Percentiles rank a stretch among this genome's conserved stretches.
These are phyloP conservation scores for Phycodurus eques DNA, from an alignment of 2,113 vertebrate genomes.

Conservation along the genomic window DNA sequence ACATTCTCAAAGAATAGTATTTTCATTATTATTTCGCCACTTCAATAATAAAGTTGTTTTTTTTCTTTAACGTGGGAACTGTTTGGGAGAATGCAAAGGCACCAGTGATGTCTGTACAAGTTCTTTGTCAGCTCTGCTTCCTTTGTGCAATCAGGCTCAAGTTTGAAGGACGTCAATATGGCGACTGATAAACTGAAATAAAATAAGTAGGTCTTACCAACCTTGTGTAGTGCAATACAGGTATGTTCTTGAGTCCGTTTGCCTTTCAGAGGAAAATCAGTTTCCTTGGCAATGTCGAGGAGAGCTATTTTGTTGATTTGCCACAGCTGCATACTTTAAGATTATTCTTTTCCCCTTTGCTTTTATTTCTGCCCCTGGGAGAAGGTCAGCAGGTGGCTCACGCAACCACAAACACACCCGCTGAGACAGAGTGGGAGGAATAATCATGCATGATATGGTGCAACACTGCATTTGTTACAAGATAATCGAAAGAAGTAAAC, in stretches of 20 bases:
- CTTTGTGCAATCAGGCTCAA: not conserved
- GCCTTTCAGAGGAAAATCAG: slow-evolving; percentile 17
- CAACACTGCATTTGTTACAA: slow-evolving; percentile 36
- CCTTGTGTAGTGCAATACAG: slow-evolving; percentile 7
- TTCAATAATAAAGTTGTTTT: too few species aligned
- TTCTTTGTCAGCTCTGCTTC: too few species aligned
- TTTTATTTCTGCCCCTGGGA: slow-evolving; percentile 28
- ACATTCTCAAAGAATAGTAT: too few species aligned
- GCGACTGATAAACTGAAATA: slow-evolving; percentile 18
- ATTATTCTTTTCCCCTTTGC: not conserved
- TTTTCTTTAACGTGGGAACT: too few species aligned
- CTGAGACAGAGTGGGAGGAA: slow-evolving; percentile 34
- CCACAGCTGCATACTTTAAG: slow-evolving; percentile 13
- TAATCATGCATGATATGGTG: slow-evolving; percentile 36
- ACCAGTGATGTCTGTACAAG: too few species aligned
- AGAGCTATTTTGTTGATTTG: slow-evolving; percentile 26
- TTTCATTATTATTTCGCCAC: too few species aligned
- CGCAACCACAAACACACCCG: slow-evolving; percentile 35
- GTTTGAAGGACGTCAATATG: slow-evolving; percentile 18
- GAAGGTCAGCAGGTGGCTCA: slow-evolving; percentile 37
- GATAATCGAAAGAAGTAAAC: slow-evolving; percentile 22
- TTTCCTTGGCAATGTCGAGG: not conserved
- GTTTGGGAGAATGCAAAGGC: too few species aligned
- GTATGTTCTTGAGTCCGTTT: slow-evolving; percentile 31
- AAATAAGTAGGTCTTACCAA: slow-evolving; percentile 7